Conservation (phyloP, 2,888 invertebrate genomes). For the Schizaphis graminum region DNA sequence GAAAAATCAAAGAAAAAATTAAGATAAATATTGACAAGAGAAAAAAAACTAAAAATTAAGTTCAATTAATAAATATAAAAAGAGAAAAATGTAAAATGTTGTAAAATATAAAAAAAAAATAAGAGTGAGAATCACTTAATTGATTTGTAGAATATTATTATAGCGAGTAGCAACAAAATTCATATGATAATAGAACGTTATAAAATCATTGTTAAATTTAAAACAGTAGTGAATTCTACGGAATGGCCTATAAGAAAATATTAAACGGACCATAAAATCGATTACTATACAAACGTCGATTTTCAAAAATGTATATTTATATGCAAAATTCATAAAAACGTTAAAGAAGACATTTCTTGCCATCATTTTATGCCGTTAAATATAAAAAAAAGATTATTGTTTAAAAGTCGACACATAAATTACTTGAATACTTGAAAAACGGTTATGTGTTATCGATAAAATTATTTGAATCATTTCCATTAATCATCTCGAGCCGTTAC, state of each 20-base stretch:
- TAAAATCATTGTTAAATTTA: neutral
- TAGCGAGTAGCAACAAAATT: neutral
- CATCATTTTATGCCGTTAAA: neutral
- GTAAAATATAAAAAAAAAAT: neutral
- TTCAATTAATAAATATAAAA: neutral
- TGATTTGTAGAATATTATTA: neutral
- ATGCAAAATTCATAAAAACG: neutral
- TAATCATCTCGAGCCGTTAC: neutral
- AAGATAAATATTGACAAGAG: slow-evolving; percentile 37
- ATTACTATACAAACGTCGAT: neutral
- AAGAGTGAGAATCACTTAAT: slow-evolving; percentile 4
- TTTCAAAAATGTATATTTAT: neutral
- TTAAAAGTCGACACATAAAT: neutral
- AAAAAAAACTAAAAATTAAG: neutral
- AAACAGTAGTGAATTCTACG: neutral
- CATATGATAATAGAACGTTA: neutral
- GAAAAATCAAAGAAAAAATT: slow-evolving; percentile 28
- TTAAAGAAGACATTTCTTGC: neutral
- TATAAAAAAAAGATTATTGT: neutral
- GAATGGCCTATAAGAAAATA: neutral
- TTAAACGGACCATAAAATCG: slow-evolving; percentile 14
- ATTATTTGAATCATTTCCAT: neutral
- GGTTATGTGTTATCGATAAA: neutral
- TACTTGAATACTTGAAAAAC: neutral
- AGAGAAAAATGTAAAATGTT: neutral